These are phyloP conservation scores for Diachrysia chrysitis DNA, from an alignment of 2,888 invertebrate genomes.

Conservation along the genomic window DNA sequence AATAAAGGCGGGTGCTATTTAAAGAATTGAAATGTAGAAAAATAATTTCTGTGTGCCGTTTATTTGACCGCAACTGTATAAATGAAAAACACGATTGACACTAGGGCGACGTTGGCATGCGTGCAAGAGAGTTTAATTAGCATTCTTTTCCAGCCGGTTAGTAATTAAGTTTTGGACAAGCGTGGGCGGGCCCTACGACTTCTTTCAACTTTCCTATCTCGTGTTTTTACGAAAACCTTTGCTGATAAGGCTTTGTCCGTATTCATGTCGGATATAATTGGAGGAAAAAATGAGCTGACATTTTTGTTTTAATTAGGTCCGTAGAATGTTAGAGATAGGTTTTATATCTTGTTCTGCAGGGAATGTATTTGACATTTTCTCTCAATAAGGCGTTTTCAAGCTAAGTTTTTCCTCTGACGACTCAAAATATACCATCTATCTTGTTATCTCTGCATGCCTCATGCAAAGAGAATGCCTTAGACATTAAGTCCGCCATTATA, in stretches of 20 bases:
- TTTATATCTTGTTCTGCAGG: neutral
- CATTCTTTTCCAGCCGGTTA: slow-evolving; percentile 60
- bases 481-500: too few relatives aligned
- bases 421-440: too few relatives aligned
- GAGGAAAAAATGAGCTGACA: slow-evolving; percentile 7
- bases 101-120: slow-evolving; percentile 60
- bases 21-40: neutral
- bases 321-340: neutral
- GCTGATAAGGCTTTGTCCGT: slow-evolving; percentile 21
- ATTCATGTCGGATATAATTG: slow-evolving; percentile 32
- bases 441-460: too few relatives aligned
- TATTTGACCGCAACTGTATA: slow-evolving; percentile 43
- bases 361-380: neutral
- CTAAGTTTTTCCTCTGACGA: neutral
- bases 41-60: slow-evolving; percentile 8
- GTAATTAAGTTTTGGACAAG: slow-evolving; percentile 59
- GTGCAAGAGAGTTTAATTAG: slow-evolving; percentile 61
- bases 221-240: slow-evolving; percentile 36
- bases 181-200: slow-evolving; percentile 56
- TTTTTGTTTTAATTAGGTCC: slow-evolving; percentile 9
- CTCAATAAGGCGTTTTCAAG: neutral
- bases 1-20: too few relatives aligned
- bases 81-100: slow-evolving; percentile 66
- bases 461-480: too few relatives aligned
- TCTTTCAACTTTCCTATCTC: slow-evolving; percentile 45